Conservation (phyloP, 2,797 vertebrate genomes). For the Poecile montanus region DNA sequence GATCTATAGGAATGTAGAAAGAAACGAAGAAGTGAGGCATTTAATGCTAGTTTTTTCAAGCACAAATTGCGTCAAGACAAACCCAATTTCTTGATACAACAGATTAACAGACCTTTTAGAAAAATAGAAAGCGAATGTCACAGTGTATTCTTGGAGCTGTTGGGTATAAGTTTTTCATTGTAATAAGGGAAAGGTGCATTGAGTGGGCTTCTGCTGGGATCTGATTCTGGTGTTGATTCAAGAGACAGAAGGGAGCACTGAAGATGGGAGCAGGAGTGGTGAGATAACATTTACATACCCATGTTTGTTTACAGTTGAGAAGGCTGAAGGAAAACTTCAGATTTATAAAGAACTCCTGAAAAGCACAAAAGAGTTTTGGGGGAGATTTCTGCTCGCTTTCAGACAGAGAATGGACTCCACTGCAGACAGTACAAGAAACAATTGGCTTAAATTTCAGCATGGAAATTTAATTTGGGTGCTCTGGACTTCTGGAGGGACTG, state of each 20-base stretch:
- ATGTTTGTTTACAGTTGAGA: accelerated
- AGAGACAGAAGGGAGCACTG: not conserved
- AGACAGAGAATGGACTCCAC: not conserved
- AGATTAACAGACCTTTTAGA: not conserved
- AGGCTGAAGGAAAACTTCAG: not conserved
- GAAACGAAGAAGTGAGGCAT: accelerated
- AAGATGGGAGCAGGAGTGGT: not conserved
- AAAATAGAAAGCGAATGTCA: not conserved
- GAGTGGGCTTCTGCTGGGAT: not conserved
- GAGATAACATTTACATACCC: not conserved
- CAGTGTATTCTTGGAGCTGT: not conserved
- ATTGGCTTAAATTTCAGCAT: not conserved
- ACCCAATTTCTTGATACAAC: not conserved
- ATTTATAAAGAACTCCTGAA: not conserved
- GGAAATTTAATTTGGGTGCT: not conserved
- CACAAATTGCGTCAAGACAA: not conserved
- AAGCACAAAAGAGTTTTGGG: not conserved
- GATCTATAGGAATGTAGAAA: not conserved
- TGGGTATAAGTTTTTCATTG: not conserved
- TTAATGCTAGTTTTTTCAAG: not conserved
- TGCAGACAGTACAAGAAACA: not conserved
- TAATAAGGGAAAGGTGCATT: not conserved
- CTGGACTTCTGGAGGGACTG: not conserved
- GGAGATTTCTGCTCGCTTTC: not conserved
- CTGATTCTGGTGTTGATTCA: not conserved